Base-by-base conservation (phyloP, 35 echinoderm and acorn worm genomes). In the Holothuria glaberrima region DNA sequence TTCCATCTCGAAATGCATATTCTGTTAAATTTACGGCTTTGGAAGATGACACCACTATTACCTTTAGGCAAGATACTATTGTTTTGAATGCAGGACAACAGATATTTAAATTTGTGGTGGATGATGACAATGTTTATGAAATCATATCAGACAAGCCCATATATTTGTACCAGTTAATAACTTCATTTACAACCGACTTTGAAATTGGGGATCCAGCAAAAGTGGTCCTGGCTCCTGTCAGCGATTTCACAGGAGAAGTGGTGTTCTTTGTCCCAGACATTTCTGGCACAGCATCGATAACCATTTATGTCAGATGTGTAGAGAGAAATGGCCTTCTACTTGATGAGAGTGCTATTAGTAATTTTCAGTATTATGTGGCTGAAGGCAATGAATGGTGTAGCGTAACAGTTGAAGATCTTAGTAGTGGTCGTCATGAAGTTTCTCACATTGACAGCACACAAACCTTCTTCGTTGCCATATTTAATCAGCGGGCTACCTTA, bases 201-300 rank as follows among this genome's bases (percentile, higher is more conserved):
- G 57, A 84, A 29, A 84, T 46, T 10, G 80, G 80, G 10, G 80
- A 84, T 30, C 80, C 80, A 28, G 80, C 80, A 20, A 84, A 84
- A 54, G 26, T 84, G 26, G 80, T 84, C 12, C 26, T 84, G 0
- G 25, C 80, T 2, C 80, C 80, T 6, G 57, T 84, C 54, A 45
- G 6, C 16, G 80, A 84, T 57, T 84, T 84, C 12, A 57, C 46
- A n/a, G 80, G 80, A 22, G 16, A 48, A 9, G 80, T 84, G 6
- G 58, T 18, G 24, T 84, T 84, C 46, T 84, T 33, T 36, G 80
- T 84, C 12, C 80, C 80, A 63, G 57, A 63, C 28, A 25, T 63
- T 61, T 48, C 46, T 63, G 80, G 80, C 14, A 31, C 2, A 30
- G 57, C 26, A 13, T 46, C 80, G 6, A 84, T 84, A 22, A 84